Evolutionary conservation across 2,797 vertebrate genomes (phyloP).

Genomic region (Telmatherina bonti): DNA sequence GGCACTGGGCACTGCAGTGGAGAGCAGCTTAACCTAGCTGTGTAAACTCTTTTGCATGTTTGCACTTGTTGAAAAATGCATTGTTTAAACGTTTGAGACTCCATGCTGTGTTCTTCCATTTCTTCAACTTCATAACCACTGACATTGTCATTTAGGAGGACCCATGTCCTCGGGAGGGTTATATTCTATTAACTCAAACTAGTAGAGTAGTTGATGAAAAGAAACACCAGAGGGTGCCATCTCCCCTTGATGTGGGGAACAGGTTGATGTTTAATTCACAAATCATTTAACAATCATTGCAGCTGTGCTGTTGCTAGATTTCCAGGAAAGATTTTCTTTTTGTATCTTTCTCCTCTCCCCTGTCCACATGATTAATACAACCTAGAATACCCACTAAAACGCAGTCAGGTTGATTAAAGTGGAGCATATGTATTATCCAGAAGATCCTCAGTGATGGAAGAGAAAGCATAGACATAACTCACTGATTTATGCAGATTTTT

Average conservation of each 20-base stretch:
- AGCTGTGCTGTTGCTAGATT: constrained; percentile 4
- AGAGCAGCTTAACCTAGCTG: constrained; percentile 36
- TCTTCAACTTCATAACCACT: constrained; percentile 1
- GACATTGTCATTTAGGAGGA: constrained; percentile 37
- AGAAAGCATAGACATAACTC: background rate
- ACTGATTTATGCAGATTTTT: background rate
- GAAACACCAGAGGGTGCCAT: constrained; percentile 65
- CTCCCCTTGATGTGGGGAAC: constrained; percentile 34
- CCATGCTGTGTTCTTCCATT: constrained; percentile 21
- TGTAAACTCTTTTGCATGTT: constrained; percentile 6
- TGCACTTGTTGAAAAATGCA: constrained; percentile 18
- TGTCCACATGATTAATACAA: background rate
- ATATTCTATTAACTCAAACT: background rate
- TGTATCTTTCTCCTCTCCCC: background rate
- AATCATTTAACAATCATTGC: constrained; percentile 14
- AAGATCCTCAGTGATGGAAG: background rate
- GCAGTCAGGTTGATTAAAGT: background rate
- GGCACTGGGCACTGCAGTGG: background rate
- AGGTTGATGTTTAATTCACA: constrained; percentile 29
- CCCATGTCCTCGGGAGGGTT: constrained; percentile 13
- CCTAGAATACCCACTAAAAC: background rate
- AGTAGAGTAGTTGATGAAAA: background rate
- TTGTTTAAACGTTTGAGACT: constrained; percentile 33
- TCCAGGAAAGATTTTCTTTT: background rate
- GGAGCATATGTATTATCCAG: background rate